phyloP scores from a whole-genome alignment of 2,113 vertebrate species.

The Lepidothrix coronata region DNA sequence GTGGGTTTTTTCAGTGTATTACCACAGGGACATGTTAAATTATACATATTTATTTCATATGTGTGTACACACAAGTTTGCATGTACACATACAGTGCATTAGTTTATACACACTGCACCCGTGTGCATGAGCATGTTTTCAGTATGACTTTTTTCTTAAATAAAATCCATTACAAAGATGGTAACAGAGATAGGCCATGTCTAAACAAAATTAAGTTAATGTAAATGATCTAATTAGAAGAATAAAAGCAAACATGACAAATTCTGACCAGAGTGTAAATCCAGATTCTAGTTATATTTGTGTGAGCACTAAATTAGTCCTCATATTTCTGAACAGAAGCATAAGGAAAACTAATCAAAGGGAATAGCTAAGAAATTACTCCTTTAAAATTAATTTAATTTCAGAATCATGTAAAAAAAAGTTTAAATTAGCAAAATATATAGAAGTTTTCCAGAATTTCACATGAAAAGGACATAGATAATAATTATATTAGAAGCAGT shows the following conservation, averaged over 20 bases:
- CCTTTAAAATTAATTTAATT: neutral
- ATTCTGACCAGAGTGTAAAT: neutral
- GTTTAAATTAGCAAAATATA: neutral
- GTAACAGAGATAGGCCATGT: neutral
- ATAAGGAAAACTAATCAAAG: neutral
- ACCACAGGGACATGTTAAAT: neutral
- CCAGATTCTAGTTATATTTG: neutral
- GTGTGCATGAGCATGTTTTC: neutral
- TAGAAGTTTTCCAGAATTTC: neutral
- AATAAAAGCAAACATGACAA: neutral
- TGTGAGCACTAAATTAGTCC: neutral
- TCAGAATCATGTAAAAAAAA: neutral
- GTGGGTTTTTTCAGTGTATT: neutral
- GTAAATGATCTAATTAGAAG: neutral
- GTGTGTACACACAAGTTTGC: neutral
- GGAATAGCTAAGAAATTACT: neutral
- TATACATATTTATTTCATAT: neutral
- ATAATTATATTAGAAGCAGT: neutral
- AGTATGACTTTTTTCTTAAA: neutral
- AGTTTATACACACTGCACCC: neutral
- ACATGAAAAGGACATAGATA: neutral
- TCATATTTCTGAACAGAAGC: neutral
- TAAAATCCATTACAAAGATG: neutral
- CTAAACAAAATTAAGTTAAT: neutral
- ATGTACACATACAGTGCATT: rapidly evolving